Conservation (phyloP, 2,797 vertebrate species). For the Coracias cyanogaster region DNA sequence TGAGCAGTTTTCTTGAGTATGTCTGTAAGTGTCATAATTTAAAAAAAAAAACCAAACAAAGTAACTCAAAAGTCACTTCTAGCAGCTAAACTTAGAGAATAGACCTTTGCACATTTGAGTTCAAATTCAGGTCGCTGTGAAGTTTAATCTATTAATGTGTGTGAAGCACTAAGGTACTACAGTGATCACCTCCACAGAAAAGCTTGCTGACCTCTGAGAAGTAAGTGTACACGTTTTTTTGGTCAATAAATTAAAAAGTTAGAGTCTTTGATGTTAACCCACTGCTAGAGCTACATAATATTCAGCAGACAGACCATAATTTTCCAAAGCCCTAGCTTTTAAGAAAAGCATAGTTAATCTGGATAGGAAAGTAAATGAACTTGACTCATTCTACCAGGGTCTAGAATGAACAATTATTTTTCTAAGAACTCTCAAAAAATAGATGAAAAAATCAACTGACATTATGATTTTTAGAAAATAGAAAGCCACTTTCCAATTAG, state of each 20-base stretch:
- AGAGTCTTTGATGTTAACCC: background rate
- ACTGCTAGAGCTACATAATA: background rate
- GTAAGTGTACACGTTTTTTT: background rate
- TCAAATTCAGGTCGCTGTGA: background rate
- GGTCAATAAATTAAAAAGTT: background rate
- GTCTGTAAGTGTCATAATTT: background rate
- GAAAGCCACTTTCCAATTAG: background rate
- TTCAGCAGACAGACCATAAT: background rate
- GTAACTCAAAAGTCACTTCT: background rate
- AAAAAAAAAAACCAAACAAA: background rate
- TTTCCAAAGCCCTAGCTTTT: background rate
- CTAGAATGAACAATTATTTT: background rate
- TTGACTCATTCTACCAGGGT: background rate
- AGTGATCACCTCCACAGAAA: background rate
- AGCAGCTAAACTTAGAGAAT: background rate
- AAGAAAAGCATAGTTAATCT: background rate
- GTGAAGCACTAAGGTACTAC: background rate
- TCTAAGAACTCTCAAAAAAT: background rate
- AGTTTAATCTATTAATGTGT: background rate
- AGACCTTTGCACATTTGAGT: background rate
- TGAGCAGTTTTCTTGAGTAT: background rate
- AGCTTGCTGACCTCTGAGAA: background rate
- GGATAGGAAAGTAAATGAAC: background rate
- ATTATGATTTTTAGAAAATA: background rate
- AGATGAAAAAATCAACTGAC: background rate